Evolutionary conservation across 53 echinoderm and acorn worm genomes (phyloP), one percentile per base, ranked within the genome.

Genomic region (Glandiceps talaboti): DNA sequence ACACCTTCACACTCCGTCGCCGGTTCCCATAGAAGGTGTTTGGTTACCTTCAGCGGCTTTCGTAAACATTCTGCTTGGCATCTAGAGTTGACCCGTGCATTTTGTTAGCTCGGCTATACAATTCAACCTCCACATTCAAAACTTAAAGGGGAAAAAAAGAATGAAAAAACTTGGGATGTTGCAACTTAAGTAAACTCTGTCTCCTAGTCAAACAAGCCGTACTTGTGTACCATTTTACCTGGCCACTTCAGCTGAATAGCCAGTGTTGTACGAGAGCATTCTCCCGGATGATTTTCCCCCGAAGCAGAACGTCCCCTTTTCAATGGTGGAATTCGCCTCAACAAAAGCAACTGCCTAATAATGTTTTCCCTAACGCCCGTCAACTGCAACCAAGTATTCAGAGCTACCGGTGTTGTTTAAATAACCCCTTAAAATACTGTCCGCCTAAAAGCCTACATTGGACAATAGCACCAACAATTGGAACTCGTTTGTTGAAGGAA

Each of bases 341-440:
- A 82, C 86, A 86, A 86, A 82, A 33, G 30, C 77, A 33, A 73
- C 31, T 33, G 77, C 79, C 32, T 86, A 86, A 86, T 77, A 77
- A 86, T 86, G 82, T 86, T 86, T 78, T 86, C 74, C 73, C 64
- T 81, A 45, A 74, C 77, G 78, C 33, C 74, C 79, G 82, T 74
- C 30, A 82, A 82, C 78, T 79, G 64, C 64, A 20, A 45, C 64
- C 64, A 45, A n/a, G 64, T 20, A 45, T 45, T 45, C 64, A 45
- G 20, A 12, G 20, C 64, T 20, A 20, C 6, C 64, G 64, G 64
- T 45, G 64, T 45, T 45, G 64, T 45, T 45, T 45, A 45, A 45
- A 45, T 45, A 45, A 45, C 64, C 64, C 64, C 64, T 45, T 45
- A 45, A 45, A 6, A 45, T 20, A 20, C 64, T 12, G 64, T 20